Base-by-base conservation (phyloP, 2,797 vertebrate genomes). In the Oceanodroma leucorhoa region DNA sequence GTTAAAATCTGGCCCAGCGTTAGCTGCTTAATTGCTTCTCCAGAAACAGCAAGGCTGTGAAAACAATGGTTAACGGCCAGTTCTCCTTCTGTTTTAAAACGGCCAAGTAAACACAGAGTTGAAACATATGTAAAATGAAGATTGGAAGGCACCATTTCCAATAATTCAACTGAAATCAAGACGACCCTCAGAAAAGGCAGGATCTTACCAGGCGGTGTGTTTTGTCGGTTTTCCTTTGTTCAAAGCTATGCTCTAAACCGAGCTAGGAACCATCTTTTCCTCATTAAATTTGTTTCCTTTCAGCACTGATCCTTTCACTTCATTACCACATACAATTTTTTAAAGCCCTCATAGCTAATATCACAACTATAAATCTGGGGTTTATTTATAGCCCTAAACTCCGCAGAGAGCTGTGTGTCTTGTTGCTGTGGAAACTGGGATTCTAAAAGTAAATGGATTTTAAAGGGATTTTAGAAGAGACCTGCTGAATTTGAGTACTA, bases 341-440 rank as follows among this genome's bases (percentile, higher is more conserved):
- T 14, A 29, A 94, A 93, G 91, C 89, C 94, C 81, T 95, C 93
- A 58, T 81, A 43, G 12, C 93, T 95, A 96, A 90, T 93, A 93
- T 89, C 76, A 27, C 93, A 95, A 87, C 57, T 77, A 82, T 88
- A 93, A 94, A 97, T 94, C 97, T 90, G 26, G 57, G 94, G 92
- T 79, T 91, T 98, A 98, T 98, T 98, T 98, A 97, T 98, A 98
- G 97, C 96, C 81, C 90, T 21, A 3, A 96, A 96, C 87, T 95
- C 91, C 4, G 83, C 95, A 83, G 95, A 95, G 95, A 86, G 95
- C 91, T 89, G 77, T 94, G 96, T 96, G 96, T 89, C 95, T 97
- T 30, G 96, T 98, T 97, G 96, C 97, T 90, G 83, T 96, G 97
- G 97, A 96, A 97, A 97, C 94, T 3, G 83, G 81, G 92, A 87